Conservation (phyloP, 2,113 vertebrate genomes). For the Cnemophilus loriae region DNA sequence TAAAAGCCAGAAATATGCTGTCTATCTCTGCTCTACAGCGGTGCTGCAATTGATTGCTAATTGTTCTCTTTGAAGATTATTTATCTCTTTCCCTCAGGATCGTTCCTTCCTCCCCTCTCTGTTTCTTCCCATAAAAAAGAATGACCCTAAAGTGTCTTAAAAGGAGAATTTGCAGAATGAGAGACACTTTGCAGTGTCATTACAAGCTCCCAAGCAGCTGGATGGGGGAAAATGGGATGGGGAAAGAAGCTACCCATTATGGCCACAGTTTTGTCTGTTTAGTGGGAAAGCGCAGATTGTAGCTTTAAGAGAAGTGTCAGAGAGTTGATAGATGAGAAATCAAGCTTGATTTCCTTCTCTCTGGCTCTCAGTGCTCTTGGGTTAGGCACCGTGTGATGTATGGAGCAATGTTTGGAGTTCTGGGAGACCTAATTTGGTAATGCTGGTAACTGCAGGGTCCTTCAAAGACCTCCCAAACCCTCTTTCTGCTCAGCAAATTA, state of each 20-base stretch:
- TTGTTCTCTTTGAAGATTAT: conserved; percentile 54
- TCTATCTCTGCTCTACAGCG: conserved; percentile 19
- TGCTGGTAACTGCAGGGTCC: not conserved
- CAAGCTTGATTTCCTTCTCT: not conserved
- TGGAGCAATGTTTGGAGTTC: not conserved
- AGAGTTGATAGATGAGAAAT: not conserved
- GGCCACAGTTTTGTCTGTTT: not conserved
- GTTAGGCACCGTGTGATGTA: not conserved
- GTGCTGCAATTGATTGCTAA: conserved; percentile 42
- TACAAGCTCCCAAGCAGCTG: not conserved
- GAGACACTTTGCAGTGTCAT: not conserved
- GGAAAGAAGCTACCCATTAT: not conserved
- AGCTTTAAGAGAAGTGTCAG: not conserved
- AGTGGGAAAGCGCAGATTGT: not conserved
- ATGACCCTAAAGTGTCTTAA: conserved; percentile 42
- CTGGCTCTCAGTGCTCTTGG: not conserved
- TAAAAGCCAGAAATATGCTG: conserved; percentile 35
- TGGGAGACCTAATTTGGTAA: not conserved
- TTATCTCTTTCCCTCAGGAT: conserved; percentile 46
- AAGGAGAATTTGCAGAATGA: not conserved
- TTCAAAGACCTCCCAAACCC: not conserved
- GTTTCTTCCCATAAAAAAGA: conserved; percentile 16
- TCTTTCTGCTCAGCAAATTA: not conserved
- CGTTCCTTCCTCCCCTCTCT: not conserved
- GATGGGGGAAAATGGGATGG: not conserved